These are phyloP conservation scores for Nyctibius grandis DNA, from an alignment of 2,797 vertebrate genomes.

Conservation along the genomic window DNA sequence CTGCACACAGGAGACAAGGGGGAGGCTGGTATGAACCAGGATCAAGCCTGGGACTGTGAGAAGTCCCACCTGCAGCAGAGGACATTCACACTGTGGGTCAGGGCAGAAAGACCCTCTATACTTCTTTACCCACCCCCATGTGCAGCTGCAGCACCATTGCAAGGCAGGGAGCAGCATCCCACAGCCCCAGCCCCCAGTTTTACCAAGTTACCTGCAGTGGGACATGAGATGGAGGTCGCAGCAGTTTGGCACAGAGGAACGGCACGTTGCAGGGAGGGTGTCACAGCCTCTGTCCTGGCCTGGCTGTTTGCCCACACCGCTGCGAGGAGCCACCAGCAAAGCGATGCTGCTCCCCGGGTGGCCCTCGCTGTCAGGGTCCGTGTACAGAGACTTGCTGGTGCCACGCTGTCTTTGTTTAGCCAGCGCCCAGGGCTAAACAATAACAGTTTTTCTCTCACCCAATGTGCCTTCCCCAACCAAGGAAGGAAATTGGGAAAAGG, in stretches of 20 bases:
- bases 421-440: too few species aligned
- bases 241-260: not conserved
- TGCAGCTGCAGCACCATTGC: not conserved
- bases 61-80: not conserved
- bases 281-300: not conserved
- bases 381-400: accelerated
- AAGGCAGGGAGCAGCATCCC: not conserved
- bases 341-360: not conserved
- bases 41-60: not conserved
- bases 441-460: too few species aligned
- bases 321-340: accelerated
- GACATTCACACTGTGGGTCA: not conserved
- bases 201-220: not conserved
- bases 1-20: not conserved
- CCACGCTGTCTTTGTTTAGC: too few species aligned
- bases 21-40: not conserved
- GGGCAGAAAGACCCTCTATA: not conserved
- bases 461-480: too few species aligned
- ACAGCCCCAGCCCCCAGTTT: not conserved
- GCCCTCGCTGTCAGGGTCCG: not conserved
- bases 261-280: accelerated
- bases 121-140: not conserved
- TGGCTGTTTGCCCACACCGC: not conserved
- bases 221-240: not conserved
- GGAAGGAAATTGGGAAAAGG: too few species aligned